Percentiles rank a stretch among this genome's conserved stretches.
Conservation (phyloP, 2,888 invertebrate genomes). For the Crioceris asparagi region DNA sequence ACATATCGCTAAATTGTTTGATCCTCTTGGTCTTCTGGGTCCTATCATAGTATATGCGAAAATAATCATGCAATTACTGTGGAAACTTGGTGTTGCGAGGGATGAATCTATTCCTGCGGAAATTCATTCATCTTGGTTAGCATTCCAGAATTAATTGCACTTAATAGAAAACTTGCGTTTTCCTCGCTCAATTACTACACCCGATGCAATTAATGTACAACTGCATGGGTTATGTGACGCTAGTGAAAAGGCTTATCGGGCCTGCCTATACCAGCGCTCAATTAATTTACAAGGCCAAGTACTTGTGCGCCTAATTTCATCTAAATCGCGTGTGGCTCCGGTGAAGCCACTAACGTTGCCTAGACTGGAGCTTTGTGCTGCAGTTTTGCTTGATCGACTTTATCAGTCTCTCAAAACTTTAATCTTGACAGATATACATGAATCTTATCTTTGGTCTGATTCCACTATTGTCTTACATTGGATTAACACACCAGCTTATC, state of each 20-base stretch:
- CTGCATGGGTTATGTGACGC: conserved; percentile 2
- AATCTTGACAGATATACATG: too few species aligned
- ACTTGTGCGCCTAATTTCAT: neutral
- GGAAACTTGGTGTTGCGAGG: neutral
- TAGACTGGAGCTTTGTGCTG: neutral
- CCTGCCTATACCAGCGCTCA: neutral
- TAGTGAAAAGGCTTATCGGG: neutral
- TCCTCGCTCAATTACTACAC: neutral
- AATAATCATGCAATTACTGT: neutral
- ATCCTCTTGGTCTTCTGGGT: neutral
- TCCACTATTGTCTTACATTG: neutral
- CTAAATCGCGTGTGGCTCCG: neutral
- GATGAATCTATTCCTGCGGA: neutral
- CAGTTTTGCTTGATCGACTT: neutral
- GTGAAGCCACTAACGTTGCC: neutral
- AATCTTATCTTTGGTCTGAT: neutral
- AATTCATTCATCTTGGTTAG: neutral
- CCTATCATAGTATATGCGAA: neutral
- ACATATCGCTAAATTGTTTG: conserved; percentile 1
- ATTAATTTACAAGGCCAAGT: neutral
- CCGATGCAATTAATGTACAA: neutral
- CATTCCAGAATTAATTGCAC: neutral
- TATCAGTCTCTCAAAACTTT: too few species aligned
- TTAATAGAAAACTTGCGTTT: neutral
- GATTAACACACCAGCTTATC: neutral